Evolutionary conservation across 2,888 invertebrate species (phyloP).

Genomic region (Archips crataeganus): DNA sequence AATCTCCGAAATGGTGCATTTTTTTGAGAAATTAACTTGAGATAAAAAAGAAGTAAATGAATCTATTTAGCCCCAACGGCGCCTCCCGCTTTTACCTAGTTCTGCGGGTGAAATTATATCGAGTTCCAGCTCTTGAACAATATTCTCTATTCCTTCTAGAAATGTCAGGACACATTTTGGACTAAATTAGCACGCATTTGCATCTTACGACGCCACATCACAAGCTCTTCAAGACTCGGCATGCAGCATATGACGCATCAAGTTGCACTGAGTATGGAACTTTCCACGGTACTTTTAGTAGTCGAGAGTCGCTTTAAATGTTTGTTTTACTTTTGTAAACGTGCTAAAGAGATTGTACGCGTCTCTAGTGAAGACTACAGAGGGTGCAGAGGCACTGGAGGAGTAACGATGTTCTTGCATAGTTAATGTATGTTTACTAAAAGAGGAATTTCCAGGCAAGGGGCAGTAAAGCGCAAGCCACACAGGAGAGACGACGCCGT

Average conservation of each 20-base stretch:
- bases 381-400: background rate
- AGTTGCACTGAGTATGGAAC: background rate
- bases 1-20: too few relatives aligned
- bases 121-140: background rate
- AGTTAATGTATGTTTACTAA: background rate
- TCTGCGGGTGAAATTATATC: too few relatives aligned
- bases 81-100: too few relatives aligned
- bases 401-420: background rate
- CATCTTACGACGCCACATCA: background rate
- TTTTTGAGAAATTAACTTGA: too few relatives aligned
- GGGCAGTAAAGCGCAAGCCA: too few relatives aligned
- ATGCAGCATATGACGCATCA: background rate
- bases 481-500: too few relatives aligned
- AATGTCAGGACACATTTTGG: background rate
- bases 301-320: background rate
- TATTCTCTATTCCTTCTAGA: background rate
- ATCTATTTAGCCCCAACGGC: too few relatives aligned
- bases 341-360: background rate
- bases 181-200: slow-evolving; percentile 3
- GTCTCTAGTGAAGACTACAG: background rate
- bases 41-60: too few relatives aligned
- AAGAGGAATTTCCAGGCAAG: too few relatives aligned
- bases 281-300: background rate
- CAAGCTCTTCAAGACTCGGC: background rate
- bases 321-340: slow-evolving; percentile 1